A percentile compares a stretch with the other conserved stretches of the same genome.
Evolutionary conservation across 2,797 vertebrate genomes (phyloP).

Genomic region (Catharus ustulatus): DNA sequence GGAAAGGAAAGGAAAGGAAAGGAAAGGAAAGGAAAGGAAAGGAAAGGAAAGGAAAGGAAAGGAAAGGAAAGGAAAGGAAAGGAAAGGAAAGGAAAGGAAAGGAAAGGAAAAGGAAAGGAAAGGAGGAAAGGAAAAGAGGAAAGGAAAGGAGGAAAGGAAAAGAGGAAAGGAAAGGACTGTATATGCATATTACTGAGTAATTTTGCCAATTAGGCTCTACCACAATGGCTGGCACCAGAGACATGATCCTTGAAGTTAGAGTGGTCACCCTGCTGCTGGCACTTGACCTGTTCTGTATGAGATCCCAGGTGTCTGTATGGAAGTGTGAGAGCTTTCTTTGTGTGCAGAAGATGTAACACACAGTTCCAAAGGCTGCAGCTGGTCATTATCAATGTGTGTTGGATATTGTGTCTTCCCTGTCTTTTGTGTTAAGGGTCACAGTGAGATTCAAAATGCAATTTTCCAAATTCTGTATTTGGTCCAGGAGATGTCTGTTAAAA

Average conservation of each 20-base stretch:
- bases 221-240: background rate
- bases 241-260: background rate
- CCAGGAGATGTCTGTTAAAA: background rate
- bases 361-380: background rate
- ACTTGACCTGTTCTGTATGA: background rate
- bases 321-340: background rate
- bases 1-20: too few species aligned
- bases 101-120: background rate
- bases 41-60: too few species aligned
- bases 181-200: background rate
- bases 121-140: too few species aligned
- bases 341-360: background rate
- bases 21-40: too few species aligned
- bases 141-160: too few species aligned
- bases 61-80: too few species aligned
- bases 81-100: too few species aligned
- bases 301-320: background rate
- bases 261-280: background rate
- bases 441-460: background rate
- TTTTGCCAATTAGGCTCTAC: background rate
- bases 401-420: background rate
- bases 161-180: background rate
- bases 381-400: fast-evolving
- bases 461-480: background rate
- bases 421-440: background rate